These are phyloP conservation scores for Isurus oxyrinchus DNA, from an alignment of 2,113 vertebrate genomes.

Conservation along the genomic window DNA sequence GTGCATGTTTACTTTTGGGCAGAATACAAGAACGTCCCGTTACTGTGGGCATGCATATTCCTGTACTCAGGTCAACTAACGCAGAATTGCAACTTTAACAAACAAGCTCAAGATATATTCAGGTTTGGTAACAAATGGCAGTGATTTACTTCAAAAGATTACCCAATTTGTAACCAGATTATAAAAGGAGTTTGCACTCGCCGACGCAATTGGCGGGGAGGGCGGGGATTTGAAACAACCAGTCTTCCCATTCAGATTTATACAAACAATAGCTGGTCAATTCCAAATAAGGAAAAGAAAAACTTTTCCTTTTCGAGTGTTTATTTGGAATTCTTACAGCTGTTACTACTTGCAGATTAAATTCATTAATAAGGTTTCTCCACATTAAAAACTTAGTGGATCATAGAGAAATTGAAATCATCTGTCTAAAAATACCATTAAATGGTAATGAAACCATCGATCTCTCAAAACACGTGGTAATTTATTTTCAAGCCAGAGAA, in stretches of 20 bases:
- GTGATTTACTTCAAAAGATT: not conserved
- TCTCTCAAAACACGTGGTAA: conserved; percentile 6
- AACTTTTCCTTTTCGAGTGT: not conserved
- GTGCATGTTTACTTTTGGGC: conserved; percentile 34
- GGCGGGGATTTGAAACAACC: not conserved
- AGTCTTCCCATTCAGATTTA: not conserved
- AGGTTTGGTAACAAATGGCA: not conserved
- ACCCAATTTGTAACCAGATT: not conserved
- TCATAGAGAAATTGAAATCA: not conserved
- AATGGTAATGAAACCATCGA: not conserved
- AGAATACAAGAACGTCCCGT: not conserved
- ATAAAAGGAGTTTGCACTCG: not conserved
- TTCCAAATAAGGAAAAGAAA: not conserved
- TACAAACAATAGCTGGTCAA: not conserved
- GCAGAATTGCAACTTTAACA: not conserved
- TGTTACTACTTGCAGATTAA: not conserved
- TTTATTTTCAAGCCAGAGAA: conserved; percentile 16
- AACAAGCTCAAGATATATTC: not conserved
- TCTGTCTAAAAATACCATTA: not conserved
- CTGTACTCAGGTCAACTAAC: not conserved
- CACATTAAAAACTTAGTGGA: not conserved
- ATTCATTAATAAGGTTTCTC: not conserved
- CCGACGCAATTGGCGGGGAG: not conserved
- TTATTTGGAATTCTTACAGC: not conserved
- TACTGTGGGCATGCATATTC: not conserved